Conservation (phyloP, 2,113 vertebrate species). For the Heterochromis multidens region DNA sequence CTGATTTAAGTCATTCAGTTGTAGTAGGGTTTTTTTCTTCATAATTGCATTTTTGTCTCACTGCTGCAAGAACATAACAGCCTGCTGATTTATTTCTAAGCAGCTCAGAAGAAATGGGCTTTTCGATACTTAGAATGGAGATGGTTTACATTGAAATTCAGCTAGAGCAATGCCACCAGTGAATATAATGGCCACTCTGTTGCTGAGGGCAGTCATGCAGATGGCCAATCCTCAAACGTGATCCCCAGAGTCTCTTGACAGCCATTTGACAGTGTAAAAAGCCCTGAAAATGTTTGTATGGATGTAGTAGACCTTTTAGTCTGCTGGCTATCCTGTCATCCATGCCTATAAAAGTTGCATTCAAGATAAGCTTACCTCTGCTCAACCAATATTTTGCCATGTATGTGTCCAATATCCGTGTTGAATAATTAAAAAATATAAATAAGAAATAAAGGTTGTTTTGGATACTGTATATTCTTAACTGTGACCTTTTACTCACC, state of each 20-base stretch:
- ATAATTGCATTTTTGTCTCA: slow-evolving; percentile 10
- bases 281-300: slow-evolving; percentile 4
- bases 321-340: background rate
- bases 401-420: background rate
- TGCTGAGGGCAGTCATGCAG: slow-evolving; percentile 26
- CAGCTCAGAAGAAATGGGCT: slow-evolving; percentile 21
- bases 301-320: slow-evolving; percentile 11
- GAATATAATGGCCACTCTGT: slow-evolving; percentile 38
- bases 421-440: background rate
- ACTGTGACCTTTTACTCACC: background rate
- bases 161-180: slow-evolving; percentile 29
- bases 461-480: background rate
- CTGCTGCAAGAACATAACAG: slow-evolving; percentile 4
- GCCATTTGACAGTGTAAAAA: slow-evolving; percentile 9
- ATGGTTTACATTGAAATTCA: slow-evolving; percentile 51
- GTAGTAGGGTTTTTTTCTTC: background rate
- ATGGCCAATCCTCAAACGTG: slow-evolving; percentile 20
- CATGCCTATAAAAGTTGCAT: background rate
- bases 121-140: slow-evolving; percentile 37
- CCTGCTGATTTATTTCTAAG: slow-evolving; percentile 20
- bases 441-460: background rate
- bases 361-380: background rate
- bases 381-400: no score
- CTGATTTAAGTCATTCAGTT: slow-evolving; percentile 11
- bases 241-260: slow-evolving; percentile 4